Conservation (phyloP, 2,113 vertebrate genomes). For the Cryptotis parvus region DNA sequence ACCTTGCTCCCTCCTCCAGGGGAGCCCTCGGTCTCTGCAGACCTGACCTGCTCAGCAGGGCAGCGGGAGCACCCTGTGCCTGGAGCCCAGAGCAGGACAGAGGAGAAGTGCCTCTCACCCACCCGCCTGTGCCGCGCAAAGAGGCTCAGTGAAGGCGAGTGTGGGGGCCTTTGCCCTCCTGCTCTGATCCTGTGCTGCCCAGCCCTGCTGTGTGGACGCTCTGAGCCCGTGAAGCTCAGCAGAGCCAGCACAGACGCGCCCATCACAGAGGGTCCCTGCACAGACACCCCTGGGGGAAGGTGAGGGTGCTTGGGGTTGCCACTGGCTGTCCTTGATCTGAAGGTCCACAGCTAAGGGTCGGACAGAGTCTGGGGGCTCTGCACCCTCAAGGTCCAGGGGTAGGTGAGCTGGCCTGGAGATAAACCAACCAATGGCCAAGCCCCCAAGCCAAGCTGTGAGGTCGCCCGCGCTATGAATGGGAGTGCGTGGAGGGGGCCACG, state of each 20-base stretch:
- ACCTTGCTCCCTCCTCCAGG: constrained; percentile 11
- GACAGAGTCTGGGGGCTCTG: neutral
- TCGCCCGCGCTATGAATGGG: too few species aligned
- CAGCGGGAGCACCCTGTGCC: neutral
- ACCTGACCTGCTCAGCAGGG: neutral
- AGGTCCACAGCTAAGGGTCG: neutral
- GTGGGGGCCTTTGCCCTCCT: neutral
- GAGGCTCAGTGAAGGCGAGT: neutral
- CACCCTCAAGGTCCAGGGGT: neutral
- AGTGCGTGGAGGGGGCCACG: too few species aligned
- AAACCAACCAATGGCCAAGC: too few species aligned
- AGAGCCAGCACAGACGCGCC: neutral
- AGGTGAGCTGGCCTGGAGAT: neutral
- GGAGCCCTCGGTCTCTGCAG: too few species aligned
- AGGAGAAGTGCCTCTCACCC: neutral
- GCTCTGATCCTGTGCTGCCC: neutral
- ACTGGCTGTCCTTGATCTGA: neutral
- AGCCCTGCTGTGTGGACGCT: neutral
- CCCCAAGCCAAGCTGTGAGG: too few species aligned
- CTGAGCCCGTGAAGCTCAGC: neutral
- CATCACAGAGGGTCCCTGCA: too few species aligned
- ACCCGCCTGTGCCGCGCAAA: neutral
- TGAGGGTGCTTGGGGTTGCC: neutral
- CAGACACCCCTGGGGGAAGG: too few species aligned
- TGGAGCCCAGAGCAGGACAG: neutral